Conservation (phyloP, 2,797 vertebrate species). For the Scarus forsteni region DNA sequence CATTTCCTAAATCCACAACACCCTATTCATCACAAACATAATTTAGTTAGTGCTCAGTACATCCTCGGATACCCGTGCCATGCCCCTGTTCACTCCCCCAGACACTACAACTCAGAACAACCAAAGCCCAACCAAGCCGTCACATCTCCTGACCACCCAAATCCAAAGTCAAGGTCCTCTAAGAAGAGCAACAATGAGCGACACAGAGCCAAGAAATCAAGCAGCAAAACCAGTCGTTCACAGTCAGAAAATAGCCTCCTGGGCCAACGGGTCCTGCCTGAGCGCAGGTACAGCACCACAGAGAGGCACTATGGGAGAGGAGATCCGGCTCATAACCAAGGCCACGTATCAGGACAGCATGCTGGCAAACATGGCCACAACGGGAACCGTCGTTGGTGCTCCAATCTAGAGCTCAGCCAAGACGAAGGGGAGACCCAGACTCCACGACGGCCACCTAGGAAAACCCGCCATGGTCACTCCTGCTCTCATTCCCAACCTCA, state of each 20-base stretch:
- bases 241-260: conserved; percentile 90
- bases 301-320: conserved; percentile 73
- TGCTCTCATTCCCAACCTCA: conserved; percentile 53
- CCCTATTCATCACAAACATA: conserved; percentile 73
- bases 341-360: conserved; percentile 41
- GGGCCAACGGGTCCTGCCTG: conserved; percentile 75
- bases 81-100: conserved; percentile 66
- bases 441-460: conserved; percentile 54
- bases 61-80: conserved; percentile 81
- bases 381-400: conserved; percentile 84
- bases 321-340: conserved; percentile 67
- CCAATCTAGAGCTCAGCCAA: conserved; percentile 90
- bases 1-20: conserved; percentile 70
- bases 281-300: conserved; percentile 86
- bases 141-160: conserved; percentile 75
- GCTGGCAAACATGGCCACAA: conserved; percentile 38
- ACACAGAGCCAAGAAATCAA: conserved; percentile 73
- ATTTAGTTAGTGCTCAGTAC: conserved; percentile 86
- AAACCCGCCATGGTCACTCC: conserved; percentile 46
- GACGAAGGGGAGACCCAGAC: conserved; percentile 79
- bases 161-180: conserved; percentile 61
- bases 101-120: conserved; percentile 68
- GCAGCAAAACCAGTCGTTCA: conserved; percentile 85
- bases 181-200: conserved; percentile 84
- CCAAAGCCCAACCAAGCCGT: conserved; percentile 59